Evolutionary conservation across 2,888 invertebrate genomes (phyloP).

Genomic region (Germaria angustata): DNA sequence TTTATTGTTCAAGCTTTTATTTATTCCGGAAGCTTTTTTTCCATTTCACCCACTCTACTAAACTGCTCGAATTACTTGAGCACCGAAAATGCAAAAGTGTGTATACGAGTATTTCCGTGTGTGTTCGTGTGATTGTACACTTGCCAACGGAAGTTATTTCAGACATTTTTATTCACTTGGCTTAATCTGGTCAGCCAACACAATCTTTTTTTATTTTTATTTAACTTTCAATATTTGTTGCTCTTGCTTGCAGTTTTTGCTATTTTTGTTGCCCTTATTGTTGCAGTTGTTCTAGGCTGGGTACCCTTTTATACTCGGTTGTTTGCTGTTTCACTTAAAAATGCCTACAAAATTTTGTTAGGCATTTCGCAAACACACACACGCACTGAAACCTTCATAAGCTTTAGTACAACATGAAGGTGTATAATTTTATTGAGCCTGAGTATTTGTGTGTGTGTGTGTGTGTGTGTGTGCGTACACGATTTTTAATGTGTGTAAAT

Average conservation of each 20-base stretch:
- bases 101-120: not conserved
- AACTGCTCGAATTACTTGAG: slow-evolving; percentile 14
- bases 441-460: not conserved
- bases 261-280: not conserved
- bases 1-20: slow-evolving; percentile 10
- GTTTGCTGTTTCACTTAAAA: slow-evolving; percentile 47
- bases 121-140: slow-evolving; percentile 35
- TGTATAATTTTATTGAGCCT: not conserved
- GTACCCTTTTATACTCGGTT: slow-evolving; percentile 15
- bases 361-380: not conserved
- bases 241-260: not conserved
- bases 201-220: not conserved
- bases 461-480: not conserved
- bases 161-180: slow-evolving; percentile 66
- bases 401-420: slow-evolving; percentile 2
- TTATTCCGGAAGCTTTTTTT: slow-evolving; percentile 17
- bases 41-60: not conserved
- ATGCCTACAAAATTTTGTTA: slow-evolving; percentile 47
- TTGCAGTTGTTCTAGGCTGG: slow-evolving; percentile 10
- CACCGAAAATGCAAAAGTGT: not conserved
- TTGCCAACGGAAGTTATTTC: slow-evolving; percentile 66
- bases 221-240: slow-evolving; percentile 23
- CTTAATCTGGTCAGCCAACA: slow-evolving; percentile 66
- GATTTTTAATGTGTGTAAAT: slow-evolving; percentile 6
- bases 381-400: not conserved